phyloP scores from a whole-genome alignment of 2,797 vertebrate genomes.

The Cryptoprocta ferox region DNA sequence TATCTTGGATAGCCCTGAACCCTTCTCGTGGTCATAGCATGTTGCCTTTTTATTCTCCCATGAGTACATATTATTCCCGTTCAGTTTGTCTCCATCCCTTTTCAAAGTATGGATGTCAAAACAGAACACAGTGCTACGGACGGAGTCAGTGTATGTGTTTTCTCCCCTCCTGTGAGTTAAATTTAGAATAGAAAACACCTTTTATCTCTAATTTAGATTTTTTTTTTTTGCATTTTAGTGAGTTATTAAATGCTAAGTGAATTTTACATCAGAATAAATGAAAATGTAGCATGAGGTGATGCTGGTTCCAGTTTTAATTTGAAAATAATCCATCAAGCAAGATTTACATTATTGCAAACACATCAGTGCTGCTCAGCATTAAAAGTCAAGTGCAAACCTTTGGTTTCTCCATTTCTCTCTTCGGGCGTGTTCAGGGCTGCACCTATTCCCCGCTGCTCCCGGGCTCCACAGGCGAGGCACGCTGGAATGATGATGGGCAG shows the following conservation, averaged over 20 bases:
- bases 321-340: constrained; percentile 78
- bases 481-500: neutral
- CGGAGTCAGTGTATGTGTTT: neutral
- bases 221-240: constrained; percentile 60
- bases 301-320: constrained; percentile 75
- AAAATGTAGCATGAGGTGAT: constrained; percentile 19
- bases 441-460: neutral
- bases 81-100: neutral
- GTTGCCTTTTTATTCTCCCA: neutral
- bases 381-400: constrained; percentile 71
- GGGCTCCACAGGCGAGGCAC: neutral
- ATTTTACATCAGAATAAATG: constrained; percentile 51
- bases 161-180: constrained; percentile 4
- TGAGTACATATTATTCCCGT: neutral
- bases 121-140: neutral
- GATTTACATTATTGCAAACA: constrained; percentile 68
- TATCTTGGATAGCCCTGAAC: neutral
- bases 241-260: constrained; percentile 51
- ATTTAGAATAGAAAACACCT: constrained; percentile 62
- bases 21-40: accelerated
- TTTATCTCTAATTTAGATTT: constrained; percentile 50
- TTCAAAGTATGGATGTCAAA: neutral
- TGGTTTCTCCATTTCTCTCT: constrained; percentile 49
- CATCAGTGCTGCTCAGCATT: constrained; percentile 45
- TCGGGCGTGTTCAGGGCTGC: constrained; percentile 65